Evolutionary conservation across 30 jellyfish, hydroid and myxozoan genomes (phyloP).

Genomic region (Mastigias papua): DNA sequence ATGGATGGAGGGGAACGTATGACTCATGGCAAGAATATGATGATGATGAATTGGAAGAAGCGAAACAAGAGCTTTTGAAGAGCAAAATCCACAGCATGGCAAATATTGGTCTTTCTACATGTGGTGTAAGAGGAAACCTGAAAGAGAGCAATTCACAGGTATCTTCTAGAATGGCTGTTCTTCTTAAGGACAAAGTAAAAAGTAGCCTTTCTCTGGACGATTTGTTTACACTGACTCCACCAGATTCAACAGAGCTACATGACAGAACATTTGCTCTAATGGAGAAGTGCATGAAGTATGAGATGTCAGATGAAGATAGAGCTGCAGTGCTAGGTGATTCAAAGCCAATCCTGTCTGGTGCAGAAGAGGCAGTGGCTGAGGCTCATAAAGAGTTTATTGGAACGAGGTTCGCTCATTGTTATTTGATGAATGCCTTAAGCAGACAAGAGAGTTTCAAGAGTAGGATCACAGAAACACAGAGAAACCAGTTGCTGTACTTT

Average conservation of each 20-base stretch:
- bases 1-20: not conserved
- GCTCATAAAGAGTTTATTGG: not conserved
- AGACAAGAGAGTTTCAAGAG: not conserved
- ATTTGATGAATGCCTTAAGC: not conserved
- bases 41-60: too few relatives aligned
- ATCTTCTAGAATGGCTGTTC: not conserved
- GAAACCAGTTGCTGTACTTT: too few relatives aligned
- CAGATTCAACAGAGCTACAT: not conserved
- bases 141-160: not conserved
- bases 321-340: not conserved
- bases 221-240: not conserved
- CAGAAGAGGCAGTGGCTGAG: not conserved
- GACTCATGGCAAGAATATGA: too few relatives aligned
- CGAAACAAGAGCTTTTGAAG: not conserved
- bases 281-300: not conserved
- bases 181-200: not conserved
- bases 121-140: not conserved
- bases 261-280: too few relatives aligned
- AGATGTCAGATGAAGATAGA: not conserved
- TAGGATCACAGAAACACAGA: not conserved
- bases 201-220: not conserved
- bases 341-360: not conserved
- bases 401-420: not conserved
- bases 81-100: not conserved
- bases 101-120: not conserved